A percentile compares a stretch with the other conserved stretches of the same genome.
phyloP scores from a whole-genome alignment of 1,140 invertebrate species.

The Bombus balteatus region DNA sequence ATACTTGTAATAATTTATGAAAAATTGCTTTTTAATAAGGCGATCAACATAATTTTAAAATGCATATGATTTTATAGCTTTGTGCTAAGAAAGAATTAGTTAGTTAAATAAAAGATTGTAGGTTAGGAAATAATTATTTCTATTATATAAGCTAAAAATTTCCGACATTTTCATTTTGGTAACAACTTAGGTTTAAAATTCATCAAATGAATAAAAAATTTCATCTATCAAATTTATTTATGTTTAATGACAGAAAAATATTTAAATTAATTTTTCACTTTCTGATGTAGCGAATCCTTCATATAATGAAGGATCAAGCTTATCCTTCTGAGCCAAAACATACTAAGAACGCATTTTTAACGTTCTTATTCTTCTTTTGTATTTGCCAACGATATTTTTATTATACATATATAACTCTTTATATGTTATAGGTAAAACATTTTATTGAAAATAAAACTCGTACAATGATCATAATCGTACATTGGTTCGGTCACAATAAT shows the following conservation, averaged over 20 bases:
- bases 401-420: neutral
- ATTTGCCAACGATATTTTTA: neutral
- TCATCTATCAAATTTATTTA: neutral
- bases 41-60: neutral
- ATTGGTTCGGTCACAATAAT: too few species aligned
- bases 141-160: neutral
- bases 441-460: too few species aligned
- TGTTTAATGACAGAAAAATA: neutral
- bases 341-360: neutral
- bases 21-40: neutral
- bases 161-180: neutral
- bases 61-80: too few species aligned
- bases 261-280: neutral
- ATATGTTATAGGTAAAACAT: too few species aligned
- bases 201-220: neutral
- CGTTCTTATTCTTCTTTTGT: neutral
- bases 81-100: too few species aligned
- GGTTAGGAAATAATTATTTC: too few species aligned
- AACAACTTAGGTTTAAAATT: neutral
- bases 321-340: neutral
- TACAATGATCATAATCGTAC: too few species aligned
- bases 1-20: neutral
- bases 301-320: too few species aligned
- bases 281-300: too few species aligned
- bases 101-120: too few species aligned